phyloP scores from a whole-genome alignment of 2,113 vertebrate genomes.

The Phocoena sinus region DNA sequence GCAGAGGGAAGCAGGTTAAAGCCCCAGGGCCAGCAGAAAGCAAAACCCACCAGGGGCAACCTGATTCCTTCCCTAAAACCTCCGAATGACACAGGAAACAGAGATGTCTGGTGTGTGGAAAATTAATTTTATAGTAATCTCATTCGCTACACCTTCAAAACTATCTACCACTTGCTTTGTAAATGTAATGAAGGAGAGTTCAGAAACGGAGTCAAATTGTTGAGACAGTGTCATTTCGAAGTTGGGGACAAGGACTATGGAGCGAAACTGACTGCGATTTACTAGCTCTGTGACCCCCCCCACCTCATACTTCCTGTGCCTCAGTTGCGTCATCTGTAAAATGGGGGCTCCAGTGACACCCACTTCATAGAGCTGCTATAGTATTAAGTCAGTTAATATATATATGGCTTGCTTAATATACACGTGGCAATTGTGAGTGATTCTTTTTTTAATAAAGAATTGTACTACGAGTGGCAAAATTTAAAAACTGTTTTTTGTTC shows the following conservation, averaged over 20 bases:
- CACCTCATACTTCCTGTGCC: neutral
- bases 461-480: neutral
- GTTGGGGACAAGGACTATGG: neutral
- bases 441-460: neutral
- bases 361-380: neutral
- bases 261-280: neutral
- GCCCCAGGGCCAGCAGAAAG: neutral
- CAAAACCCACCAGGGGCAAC: neutral
- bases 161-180: neutral
- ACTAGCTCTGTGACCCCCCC: neutral
- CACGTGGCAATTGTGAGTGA: neutral
- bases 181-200: neutral
- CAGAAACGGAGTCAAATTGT: neutral
- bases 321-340: neutral
- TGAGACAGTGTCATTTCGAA: neutral
- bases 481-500: neutral
- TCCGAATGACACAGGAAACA: neutral
- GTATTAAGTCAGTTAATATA: neutral
- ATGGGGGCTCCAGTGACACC: neutral
- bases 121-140: neutral
- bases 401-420: neutral
- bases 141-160: neutral
- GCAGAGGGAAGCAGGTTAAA: neutral
- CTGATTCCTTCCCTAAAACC: neutral
- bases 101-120: neutral